Evolutionary conservation across 2,888 invertebrate species (phyloP).

Genomic region (Pegoplata infirma): DNA sequence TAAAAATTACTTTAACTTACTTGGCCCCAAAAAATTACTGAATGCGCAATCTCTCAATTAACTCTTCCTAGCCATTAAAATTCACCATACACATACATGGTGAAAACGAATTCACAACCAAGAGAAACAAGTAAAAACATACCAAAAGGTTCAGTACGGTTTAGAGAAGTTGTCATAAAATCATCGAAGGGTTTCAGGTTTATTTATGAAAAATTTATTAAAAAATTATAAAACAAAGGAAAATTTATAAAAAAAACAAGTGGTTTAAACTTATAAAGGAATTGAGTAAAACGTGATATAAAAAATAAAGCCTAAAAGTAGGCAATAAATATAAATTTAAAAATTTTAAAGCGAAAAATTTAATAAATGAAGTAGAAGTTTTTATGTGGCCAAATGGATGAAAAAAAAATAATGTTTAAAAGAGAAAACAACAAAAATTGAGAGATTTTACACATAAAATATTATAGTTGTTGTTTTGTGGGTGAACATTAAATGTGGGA

Average conservation of each 20-base stretch:
- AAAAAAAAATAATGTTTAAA: constrained; percentile 32
- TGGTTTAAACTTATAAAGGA: constrained; percentile 27
- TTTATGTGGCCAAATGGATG: constrained; percentile 35
- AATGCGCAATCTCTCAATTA: constrained; percentile 50
- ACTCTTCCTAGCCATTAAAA: constrained; percentile 1
- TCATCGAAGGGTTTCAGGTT: constrained; percentile 61
- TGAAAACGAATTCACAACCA: not conserved
- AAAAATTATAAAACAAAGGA: constrained; percentile 21
- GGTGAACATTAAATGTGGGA: not conserved
- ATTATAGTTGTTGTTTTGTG: not conserved
- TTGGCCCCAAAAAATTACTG: not conserved
- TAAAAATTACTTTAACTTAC: constrained; percentile 27
- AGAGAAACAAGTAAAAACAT: constrained; percentile 28
- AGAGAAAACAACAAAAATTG: not conserved
- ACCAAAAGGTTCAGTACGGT: constrained; percentile 59
- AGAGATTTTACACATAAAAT: not conserved
- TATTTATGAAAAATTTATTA: constrained; percentile 40
- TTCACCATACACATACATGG: constrained; percentile 34
- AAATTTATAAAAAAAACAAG: constrained; percentile 6
- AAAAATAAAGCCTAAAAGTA: constrained; percentile 39
- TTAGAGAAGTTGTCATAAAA: constrained; percentile 61
- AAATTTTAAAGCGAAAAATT: constrained; percentile 30
- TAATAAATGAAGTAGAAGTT: constrained; percentile 45
- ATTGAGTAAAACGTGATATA: constrained; percentile 48
- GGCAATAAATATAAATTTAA: constrained; percentile 22